Evolutionary conservation across 2,113 vertebrate genomes (phyloP).

Genomic region (Clinocottus analis): DNA sequence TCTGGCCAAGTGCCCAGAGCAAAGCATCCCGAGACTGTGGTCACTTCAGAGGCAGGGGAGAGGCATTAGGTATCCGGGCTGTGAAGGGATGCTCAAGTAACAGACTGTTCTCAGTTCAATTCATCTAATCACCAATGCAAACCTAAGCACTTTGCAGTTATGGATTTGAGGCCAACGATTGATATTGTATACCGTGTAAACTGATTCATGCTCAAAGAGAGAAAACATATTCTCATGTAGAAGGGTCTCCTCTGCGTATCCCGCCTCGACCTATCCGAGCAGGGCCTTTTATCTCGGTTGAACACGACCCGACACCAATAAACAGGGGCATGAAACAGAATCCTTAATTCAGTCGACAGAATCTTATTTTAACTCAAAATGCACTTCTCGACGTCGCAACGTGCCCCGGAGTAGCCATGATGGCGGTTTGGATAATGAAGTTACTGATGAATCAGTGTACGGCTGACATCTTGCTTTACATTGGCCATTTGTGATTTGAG

Average conservation of each 20-base stretch:
- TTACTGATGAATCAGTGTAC: constrained; percentile 45
- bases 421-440: constrained; percentile 56
- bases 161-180: constrained; percentile 80
- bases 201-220: constrained; percentile 75
- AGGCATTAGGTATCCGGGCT: constrained; percentile 77
- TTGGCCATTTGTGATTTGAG: constrained; percentile 57
- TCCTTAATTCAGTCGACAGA: constrained; percentile 65
- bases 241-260: constrained; percentile 48
- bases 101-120: constrained; percentile 79
- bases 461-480: constrained; percentile 54
- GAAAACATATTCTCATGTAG: constrained; percentile 67
- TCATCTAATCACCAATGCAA: constrained; percentile 81
- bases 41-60: constrained; percentile 76
- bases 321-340: constrained; percentile 76
- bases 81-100: constrained; percentile 79
- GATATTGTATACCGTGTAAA: constrained; percentile 77
- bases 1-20: constrained; percentile 76
- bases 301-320: constrained; percentile 73
- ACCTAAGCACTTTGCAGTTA: constrained; percentile 82
- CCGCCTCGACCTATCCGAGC: constrained; percentile 39
- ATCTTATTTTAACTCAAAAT: constrained; percentile 69
- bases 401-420: constrained; percentile 41
- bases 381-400: constrained; percentile 38
- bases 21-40: constrained; percentile 80
- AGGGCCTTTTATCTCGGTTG: constrained; percentile 69